Percentiles rank a stretch among this genome's conserved stretches.
phyloP scores from a whole-genome alignment of 2,113 vertebrate genomes.

The Aldabrachelys gigantea region DNA sequence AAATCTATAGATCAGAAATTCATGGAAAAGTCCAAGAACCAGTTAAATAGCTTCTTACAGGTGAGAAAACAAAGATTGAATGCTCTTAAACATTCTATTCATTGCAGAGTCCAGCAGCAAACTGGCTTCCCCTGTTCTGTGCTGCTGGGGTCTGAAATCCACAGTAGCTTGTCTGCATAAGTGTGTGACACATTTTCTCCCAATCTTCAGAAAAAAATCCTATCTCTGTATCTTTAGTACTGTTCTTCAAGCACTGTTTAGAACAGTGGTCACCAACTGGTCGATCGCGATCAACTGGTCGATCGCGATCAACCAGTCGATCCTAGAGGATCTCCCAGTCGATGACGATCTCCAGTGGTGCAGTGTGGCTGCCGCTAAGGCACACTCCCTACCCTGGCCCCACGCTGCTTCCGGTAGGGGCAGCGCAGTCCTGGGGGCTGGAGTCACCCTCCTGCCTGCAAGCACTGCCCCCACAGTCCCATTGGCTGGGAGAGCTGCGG shows the following conservation, averaged over 20 bases:
- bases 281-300: too few species aligned
- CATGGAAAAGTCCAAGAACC: conserved; percentile 96
- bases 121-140: background rate
- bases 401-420: too few species aligned
- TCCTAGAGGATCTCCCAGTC: too few species aligned
- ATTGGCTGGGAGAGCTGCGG: too few species aligned
- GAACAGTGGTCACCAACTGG: background rate
- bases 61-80: conserved; percentile 75
- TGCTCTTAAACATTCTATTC: background rate
- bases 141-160: background rate
- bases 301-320: too few species aligned
- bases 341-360: too few species aligned
- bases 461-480: too few species aligned
- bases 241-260: background rate
- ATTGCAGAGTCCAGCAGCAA: too few species aligned
- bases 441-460: too few species aligned
- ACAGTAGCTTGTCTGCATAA: background rate
- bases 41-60: conserved; percentile 97
- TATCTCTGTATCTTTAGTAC: background rate
- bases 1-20: conserved; percentile 99
- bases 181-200: background rate
- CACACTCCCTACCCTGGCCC: too few species aligned
- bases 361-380: too few species aligned
- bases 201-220: background rate
- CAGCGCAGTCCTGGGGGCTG: too few species aligned